Conservation (phyloP, 2,797 vertebrate genomes). For the Pogonophryne albipinna region DNA sequence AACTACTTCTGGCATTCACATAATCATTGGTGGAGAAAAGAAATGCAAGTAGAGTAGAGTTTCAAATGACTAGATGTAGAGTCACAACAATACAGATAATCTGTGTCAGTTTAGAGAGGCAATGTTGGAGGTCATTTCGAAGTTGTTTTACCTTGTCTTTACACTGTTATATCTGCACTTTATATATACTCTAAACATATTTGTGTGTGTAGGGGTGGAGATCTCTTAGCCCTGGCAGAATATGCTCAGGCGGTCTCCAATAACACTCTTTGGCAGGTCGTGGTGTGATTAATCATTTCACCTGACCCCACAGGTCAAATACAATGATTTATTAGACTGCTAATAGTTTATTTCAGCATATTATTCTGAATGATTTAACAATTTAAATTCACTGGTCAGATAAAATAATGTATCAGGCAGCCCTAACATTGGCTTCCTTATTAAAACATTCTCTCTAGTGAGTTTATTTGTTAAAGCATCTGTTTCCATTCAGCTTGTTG, state of each 20-base stretch:
- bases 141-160: background rate
- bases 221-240: conserved; percentile 1
- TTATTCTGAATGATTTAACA: background rate
- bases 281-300: conserved; percentile 39
- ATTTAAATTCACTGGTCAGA: background rate
- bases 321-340: background rate
- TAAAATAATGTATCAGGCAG: background rate
- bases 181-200: background rate
- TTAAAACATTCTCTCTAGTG: background rate
- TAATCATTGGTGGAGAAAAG: too few relatives aligned
- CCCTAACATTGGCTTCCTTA: background rate
- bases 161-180: background rate
- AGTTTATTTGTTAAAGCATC: background rate
- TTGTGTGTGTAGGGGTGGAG: background rate
- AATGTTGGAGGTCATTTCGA: background rate
- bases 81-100: too few relatives aligned
- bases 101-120: too few relatives aligned
- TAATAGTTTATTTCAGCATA: conserved; percentile 3
- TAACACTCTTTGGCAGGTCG: conserved; percentile 34
- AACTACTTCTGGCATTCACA: too few relatives aligned
- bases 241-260: background rate
- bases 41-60: too few relatives aligned
- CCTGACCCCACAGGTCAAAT: conserved; percentile 32
- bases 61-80: too few relatives aligned
- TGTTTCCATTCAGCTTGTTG: conserved; percentile 36